Evolutionary conservation across 2,113 vertebrate genomes (phyloP).

Genomic region (Apeltes quadracus): DNA sequence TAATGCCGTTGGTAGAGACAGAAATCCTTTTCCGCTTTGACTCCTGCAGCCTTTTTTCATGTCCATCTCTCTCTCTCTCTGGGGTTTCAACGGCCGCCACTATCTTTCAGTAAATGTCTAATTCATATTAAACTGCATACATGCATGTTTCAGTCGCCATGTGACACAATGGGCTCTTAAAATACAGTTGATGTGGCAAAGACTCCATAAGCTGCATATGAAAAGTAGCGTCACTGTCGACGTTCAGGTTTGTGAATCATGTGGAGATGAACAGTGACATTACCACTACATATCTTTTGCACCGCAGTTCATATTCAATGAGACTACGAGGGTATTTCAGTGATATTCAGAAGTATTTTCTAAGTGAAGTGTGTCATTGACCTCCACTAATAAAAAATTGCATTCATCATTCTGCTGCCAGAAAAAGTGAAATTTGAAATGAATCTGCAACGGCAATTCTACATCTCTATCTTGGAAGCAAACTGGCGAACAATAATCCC

Average conservation of each 20-base stretch:
- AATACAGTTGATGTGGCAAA: background rate
- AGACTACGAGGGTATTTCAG: too few species aligned
- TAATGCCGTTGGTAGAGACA: conserved; percentile 3
- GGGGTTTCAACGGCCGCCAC: conserved; percentile 14
- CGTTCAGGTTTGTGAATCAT: background rate
- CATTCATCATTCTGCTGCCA: background rate
- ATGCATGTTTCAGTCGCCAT: conserved; percentile 14
- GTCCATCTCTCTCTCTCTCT: conserved; percentile 29
- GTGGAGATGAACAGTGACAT: background rate
- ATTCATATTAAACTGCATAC: conserved; percentile 46
- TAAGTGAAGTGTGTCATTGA: background rate
- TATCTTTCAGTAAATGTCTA: conserved; percentile 32
- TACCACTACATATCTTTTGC: too few species aligned
- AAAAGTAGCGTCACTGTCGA: background rate
- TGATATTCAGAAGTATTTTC: too few species aligned
- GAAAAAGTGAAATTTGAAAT: too few species aligned
- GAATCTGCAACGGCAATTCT: background rate
- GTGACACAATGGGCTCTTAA: background rate
- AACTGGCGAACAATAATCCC: background rate
- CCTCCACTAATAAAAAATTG: background rate
- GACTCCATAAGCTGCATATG: background rate
- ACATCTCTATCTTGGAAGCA: background rate
- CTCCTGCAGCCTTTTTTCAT: conserved; percentile 30
- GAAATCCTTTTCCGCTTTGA: conserved; percentile 26
- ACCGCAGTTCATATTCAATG: too few species aligned